Evolutionary conservation across 2,888 invertebrate species (phyloP), one percentile per base, ranked within the genome.

Genomic region (Merodon equestris): DNA sequence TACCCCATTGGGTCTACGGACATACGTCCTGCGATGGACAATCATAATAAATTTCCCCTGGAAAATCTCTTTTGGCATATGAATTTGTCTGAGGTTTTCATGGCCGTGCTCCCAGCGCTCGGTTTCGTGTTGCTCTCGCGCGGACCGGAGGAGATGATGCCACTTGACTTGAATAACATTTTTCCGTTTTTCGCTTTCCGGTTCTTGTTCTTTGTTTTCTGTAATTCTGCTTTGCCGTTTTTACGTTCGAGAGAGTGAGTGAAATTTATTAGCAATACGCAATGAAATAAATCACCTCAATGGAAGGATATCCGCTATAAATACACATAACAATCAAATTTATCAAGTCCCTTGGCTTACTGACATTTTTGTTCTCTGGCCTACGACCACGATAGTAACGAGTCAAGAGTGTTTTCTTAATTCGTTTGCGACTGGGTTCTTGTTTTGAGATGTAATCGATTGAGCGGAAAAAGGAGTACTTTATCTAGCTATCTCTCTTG

Each of bases 271-370:
- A 74, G 79, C 48, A 79, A 73, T 64, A 74, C 74, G 68, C 79
- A 79, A 45, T 34, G 40, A 45, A 64, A 79, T 79, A 79, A 79
- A 79, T 79, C 79, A 79, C 79, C 70, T 64, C 64, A 79, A 79
- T 79, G 79, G 79, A 67, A 63, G 58, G 64, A 79, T 79, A 79
- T 79, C 74, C 68, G 68, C 79, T 74, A 79, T 79, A 74, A 79
- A 79, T 79, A 74, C 79, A 74, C 70, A 79, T 74, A 79, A 79
- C 79, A 79, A 79, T 79, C 79, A 79, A 79, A 79, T 79, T 79
- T 74, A 79, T 79, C 79, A 79, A 79, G 74, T 64, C 44, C 74
- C 70, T 79, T 70, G 74, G 70, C 74, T 79, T 70, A 79, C 79
- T 79, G 60, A 70, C 70, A 70, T 60, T 64, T 63, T 58, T 56